Evolutionary conservation across 2,797 vertebrate genomes (phyloP), one percentile per base, ranked within the genome.

Genomic region (Lepidocolaptes lacrymiger): DNA sequence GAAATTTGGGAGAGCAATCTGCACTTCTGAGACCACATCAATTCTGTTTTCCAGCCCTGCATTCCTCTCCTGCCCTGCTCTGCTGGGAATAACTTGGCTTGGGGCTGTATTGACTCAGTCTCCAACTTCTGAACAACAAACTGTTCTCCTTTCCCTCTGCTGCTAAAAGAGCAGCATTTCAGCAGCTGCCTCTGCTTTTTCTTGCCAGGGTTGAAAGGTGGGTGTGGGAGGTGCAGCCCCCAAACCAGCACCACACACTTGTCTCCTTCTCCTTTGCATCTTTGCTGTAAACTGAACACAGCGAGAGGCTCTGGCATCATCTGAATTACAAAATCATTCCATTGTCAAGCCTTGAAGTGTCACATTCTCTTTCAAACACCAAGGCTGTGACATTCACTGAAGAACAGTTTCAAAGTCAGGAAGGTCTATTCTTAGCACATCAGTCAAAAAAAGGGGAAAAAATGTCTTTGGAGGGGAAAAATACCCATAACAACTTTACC

Each of bases 401-500:
- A 36, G 90, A 96, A 69, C 79, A 87, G 86, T 77, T 94, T 94
- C 91, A 93, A 88, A 96, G 94, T 95, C 96, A 95, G 94, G 78
- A 61, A 52, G 78, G 79, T 95, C 96, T 96, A 93, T 94, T 96
- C 87, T 96, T 95, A 95, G 93, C 92, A 56, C 58, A 85, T 94
- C 85, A 95, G 62, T 94, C 63, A 94, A 92, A 95, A 89, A 59
- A 43, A 4, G n/a, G 8, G 2, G 12, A 19, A 32, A 59, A 67
- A 48, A 71, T 61, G 58, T 91, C 37, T n/a, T 81, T 37, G 58
- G 27, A 59, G 9, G 3, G 27, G 36, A 24, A 48, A 59, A 54
- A 46, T 55, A 21, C 5, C 3, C 54, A 48, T 48, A 85, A 77
- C 84, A 95, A 49, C 93, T 95, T 95, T 32, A 44, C 90, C 67